A percentile compares a stretch with the other conserved stretches of the same genome.
phyloP scores from a whole-genome alignment of 2,888 invertebrate genomes.

The Azorinus chamasolen region DNA sequence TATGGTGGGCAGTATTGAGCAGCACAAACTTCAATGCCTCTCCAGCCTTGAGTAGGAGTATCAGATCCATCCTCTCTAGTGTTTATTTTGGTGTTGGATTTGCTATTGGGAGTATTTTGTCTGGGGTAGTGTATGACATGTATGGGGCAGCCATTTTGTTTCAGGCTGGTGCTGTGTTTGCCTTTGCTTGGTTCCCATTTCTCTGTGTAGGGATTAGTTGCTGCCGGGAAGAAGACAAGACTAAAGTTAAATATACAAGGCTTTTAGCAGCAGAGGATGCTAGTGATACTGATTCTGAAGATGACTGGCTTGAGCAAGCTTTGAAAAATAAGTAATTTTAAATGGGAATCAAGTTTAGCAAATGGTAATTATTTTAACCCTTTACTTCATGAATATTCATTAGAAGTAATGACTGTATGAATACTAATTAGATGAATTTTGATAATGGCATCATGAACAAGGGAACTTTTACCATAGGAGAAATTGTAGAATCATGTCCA shows the following conservation, averaged over 20 bases:
- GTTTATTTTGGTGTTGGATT: constrained; percentile 83
- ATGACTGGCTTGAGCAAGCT: constrained; percentile 83
- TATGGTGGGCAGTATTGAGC: constrained; percentile 82
- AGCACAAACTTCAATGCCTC: constrained; percentile 78
- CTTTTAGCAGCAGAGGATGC: constrained; percentile 77
- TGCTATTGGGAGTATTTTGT: constrained; percentile 76
- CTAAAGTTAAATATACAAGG: constrained; percentile 75
- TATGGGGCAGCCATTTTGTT: constrained; percentile 77
- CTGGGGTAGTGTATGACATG: constrained; percentile 79
- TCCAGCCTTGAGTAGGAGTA: constrained; percentile 79
- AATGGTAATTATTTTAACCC: no score
- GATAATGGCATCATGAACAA: no score
- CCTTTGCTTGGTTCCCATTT: constrained; percentile 75
- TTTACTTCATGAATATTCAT: no score
- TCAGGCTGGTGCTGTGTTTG: constrained; percentile 74
- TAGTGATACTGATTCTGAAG: constrained; percentile 69
- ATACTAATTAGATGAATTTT: no score
- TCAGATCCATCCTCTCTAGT: constrained; percentile 79
- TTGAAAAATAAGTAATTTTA: constrained; percentile 70
- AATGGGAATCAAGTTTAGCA: no score
- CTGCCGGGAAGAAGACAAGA: constrained; percentile 73
- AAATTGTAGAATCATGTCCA: no score
- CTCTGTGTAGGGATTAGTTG: constrained; percentile 72
- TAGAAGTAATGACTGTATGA: no score
- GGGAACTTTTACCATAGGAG: no score